Percentiles rank a stretch among this genome's conserved stretches.
Conservation (phyloP, 1,140 invertebrate genomes). For the Drosophila pachea region DNA sequence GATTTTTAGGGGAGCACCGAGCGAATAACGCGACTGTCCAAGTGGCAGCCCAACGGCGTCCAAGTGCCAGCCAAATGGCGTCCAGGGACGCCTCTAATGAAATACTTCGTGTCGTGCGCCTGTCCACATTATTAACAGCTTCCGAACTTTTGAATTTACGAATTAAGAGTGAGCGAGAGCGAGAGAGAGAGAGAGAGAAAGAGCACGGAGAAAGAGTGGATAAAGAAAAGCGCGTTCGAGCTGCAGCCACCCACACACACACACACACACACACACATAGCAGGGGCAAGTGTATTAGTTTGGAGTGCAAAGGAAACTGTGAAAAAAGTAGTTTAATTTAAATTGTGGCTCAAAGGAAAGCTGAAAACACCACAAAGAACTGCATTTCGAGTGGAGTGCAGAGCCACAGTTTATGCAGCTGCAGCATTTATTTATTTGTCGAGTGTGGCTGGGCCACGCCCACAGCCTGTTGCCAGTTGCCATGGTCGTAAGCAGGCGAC, state of each 20-base stretch:
- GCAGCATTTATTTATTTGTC: conserved; percentile 52
- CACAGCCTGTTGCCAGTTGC: conserved; percentile 31
- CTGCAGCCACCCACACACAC: conserved; percentile 31
- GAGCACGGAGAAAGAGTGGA: conserved; percentile 32
- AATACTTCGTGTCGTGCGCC: conserved; percentile 73
- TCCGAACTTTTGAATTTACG: conserved; percentile 71
- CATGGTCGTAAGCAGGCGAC: conserved; percentile 55
- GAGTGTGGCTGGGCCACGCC: conserved; percentile 8
- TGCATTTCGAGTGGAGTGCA: conserved; percentile 22
- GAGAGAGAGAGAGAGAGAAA: no score
- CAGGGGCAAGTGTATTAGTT: conserved; percentile 5
- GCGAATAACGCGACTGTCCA: conserved; percentile 23
- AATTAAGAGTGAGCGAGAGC: conserved; percentile 25
- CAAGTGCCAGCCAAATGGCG: conserved; percentile 8
- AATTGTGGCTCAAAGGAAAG: conserved; percentile 44
- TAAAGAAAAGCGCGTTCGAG: conserved; percentile 31
- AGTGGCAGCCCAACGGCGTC: conserved; percentile 1
- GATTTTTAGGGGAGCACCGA: conserved; percentile 19
- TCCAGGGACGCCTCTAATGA: conserved; percentile 55
- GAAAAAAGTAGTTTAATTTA: conserved; percentile 65
- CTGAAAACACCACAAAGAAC: conserved; percentile 4
- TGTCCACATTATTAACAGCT: conserved; percentile 76
- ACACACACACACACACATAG: conserved; percentile 22
- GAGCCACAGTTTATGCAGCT: neutral
- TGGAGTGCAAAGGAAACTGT: conserved; percentile 45